These are phyloP conservation scores for Copidosoma aretas DNA, from an alignment of 2,888 invertebrate species.

Conservation along the genomic window DNA sequence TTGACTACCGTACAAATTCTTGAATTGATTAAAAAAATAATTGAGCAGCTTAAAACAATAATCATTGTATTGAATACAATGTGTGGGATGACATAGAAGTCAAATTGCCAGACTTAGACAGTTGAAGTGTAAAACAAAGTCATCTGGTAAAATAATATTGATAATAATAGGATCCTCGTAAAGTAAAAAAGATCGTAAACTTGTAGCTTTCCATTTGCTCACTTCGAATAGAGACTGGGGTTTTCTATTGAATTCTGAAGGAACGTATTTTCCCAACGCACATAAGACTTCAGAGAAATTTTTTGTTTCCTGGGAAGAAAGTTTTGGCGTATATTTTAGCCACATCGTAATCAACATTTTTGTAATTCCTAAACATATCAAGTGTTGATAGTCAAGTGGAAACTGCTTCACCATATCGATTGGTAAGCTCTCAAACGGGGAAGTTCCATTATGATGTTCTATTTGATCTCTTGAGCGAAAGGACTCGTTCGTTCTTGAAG, in stretches of 20 bases:
- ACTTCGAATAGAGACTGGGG: background rate
- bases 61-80: background rate
- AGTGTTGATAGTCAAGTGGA: background rate
- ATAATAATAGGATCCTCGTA: background rate
- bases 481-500: background rate
- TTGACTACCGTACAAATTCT: slow-evolving; percentile 3
- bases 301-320: background rate
- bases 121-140: background rate
- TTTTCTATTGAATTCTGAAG: slow-evolving; percentile 13
- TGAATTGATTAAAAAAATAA: background rate
- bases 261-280: background rate
- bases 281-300: background rate
- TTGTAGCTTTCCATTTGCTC: slow-evolving; percentile 9
- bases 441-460: background rate
- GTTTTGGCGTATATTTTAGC: background rate
- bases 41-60: background rate
- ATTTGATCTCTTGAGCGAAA: background rate
- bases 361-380: background rate
- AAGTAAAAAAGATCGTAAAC: slow-evolving; percentile 1
- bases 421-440: background rate
- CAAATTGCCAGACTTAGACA: background rate
- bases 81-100: background rate
- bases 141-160: background rate
- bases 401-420: background rate
- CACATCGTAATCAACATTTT: background rate